phyloP scores from a whole-genome alignment of 2,888 invertebrate genomes.

The Malthinus flaveolus region DNA sequence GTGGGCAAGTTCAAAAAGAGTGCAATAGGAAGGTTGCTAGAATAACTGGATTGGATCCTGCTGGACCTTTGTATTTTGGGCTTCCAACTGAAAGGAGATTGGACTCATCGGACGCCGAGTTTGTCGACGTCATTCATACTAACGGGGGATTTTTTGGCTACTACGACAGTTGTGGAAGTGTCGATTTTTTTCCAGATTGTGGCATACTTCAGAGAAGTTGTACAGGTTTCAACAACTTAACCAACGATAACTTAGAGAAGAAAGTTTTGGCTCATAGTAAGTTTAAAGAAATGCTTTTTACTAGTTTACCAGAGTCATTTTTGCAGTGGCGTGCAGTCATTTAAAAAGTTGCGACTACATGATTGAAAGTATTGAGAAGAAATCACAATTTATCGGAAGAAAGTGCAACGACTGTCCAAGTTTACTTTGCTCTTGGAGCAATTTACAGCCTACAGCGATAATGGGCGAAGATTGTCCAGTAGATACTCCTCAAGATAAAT shows the following conservation, averaged over 20 bases:
- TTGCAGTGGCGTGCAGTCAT: not conserved
- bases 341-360: not conserved
- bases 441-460: not conserved
- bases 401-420: not conserved
- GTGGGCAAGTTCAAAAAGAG: not conserved
- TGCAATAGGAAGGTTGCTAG: slow-evolving; percentile 8
- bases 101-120: slow-evolving; percentile 9
- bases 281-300: not conserved
- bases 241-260: not conserved
- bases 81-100: not conserved
- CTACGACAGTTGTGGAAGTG: not conserved
- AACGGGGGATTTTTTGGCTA: slow-evolving; percentile 6
- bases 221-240: not conserved
- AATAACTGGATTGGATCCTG: slow-evolving; percentile 26
- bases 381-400: not conserved
- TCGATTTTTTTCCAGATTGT: slow-evolving; percentile 14
- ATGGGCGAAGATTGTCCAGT: not conserved
- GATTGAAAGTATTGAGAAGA: not conserved
- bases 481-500: not conserved
- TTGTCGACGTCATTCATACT: slow-evolving; percentile 23
- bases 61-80: slow-evolving; percentile 13
- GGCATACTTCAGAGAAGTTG: slow-evolving; percentile 5
- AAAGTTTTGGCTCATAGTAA: not conserved
- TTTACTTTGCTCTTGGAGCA: not conserved
- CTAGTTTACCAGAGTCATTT: not conserved